Base-by-base conservation (phyloP, 2,113 vertebrate species). In the Tonatia bakeri region DNA sequence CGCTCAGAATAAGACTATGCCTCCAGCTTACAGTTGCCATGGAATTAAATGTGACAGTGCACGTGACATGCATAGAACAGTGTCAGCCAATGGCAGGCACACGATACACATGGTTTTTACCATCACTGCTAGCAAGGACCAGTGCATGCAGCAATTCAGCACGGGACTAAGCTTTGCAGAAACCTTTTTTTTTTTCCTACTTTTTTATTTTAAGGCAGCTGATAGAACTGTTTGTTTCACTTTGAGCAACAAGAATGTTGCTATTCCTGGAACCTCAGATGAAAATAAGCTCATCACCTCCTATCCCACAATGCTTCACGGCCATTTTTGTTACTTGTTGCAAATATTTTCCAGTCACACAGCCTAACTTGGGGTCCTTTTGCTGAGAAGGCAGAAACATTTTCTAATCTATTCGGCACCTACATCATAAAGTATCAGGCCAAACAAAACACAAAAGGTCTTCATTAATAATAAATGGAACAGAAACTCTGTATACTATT, bases 391-490 rank as follows among this genome's bases (percentile, higher is more conserved):
- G 88, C 88, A 95, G 82, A 90, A 97, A 20, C 38, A 77, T 92
- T 95, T 94, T 90, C 67, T 93, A 85, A 97, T 96, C 93, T 90
- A 15, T 77, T 94, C 0, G 1, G 84, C 59, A 93, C 47, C 67
- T 19, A 36, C 61, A 45, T 43, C 22, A 0, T 65, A 40, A 91
- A 91, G 54, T 72, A 93, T 88, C 81, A 86, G 54, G 47, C 43
- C 64, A 70, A 79, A 45, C 38, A 64, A 94, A 96, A 88, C 92
- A 94, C 84, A 64, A 87, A 91, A 95, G 91, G 85, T 79, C 91
- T 94, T 89, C 88, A 94, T 97, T 87, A 91, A 96, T 95, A 96
- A 95, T 94, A 65, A 72, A 94, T 76, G 73, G 83, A 94, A 45
- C 56, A 69, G 65, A n/a, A 86, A 86, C 64, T 56, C 86, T 59